Evolutionary conservation across 2,113 vertebrate species (phyloP), one percentile per base, ranked within the genome.

Genomic region (Nycticryphes semicollaris): DNA sequence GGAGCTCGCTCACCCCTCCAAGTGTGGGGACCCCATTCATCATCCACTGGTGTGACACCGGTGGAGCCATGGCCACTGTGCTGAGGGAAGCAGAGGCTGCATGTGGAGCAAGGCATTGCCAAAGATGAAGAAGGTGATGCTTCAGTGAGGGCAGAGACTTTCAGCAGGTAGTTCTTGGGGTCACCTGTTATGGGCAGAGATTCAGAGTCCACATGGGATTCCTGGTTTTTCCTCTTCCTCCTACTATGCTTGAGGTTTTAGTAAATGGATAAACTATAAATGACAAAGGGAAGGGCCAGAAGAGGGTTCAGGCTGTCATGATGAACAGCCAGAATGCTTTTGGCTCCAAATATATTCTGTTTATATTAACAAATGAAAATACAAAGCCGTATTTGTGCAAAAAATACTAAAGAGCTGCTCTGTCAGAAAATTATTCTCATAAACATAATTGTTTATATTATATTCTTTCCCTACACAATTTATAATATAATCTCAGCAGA

Each of bases 11-110:
- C 25, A 16, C 12, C 4, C 13, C 33, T 30, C 21, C 41, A 14
- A 14, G 48, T 0, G 0, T 28, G 39, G 7, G 3, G 6, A 0
- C 48, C 15, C 10, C 0, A 1, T 23, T 30, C 6, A 1, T 56
- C 1, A 63, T 28, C 37, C 25, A 63, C 60, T 25, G 30, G 62
- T 64, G 63, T 16, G 30, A 0, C 28, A 3, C 12, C 3, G 16
- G 12, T 6, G 23, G 13, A 54, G 51, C 28, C 41, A 1, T 1
- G 1, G 48, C 21, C 1, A 0, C 3, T 14, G 37, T 59, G 16
- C 21, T 1, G 0, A 13, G 14, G 6, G 35, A 37, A 47, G 18
- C 21, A 70, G 21, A 31, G 21, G 18, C 20, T 57, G 16, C 4
- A 15, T 1, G 0, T 5, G 0, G 24, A 82, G 30, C 3, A 21